Evolutionary conservation across 2,888 invertebrate species (phyloP).

Genomic region (Drosophila anceps): DNA sequence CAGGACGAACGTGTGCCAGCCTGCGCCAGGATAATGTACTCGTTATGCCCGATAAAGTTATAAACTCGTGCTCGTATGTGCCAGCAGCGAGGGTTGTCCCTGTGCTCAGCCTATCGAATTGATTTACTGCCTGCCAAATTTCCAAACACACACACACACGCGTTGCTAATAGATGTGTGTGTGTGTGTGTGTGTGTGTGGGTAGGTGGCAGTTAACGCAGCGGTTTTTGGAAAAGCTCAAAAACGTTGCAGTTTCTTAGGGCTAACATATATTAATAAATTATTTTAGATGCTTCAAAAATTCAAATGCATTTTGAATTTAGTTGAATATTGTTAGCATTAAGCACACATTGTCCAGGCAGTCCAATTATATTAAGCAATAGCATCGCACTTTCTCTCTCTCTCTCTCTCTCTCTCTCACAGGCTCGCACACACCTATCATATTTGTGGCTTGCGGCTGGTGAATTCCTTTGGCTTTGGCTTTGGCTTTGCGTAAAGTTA

Average conservation of each 20-base stretch:
- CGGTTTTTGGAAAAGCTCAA: conserved; percentile 13
- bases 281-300: no score
- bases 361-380: conserved; percentile 3
- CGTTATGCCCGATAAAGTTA: conserved; percentile 84
- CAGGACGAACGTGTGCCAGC: conserved; percentile 65
- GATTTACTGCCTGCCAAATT: conserved; percentile 72
- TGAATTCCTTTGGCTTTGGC: conserved; percentile 66
- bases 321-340: neutral
- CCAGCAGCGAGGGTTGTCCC: conserved; percentile 50
- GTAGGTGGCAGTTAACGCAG: conserved; percentile 7
- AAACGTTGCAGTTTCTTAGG: neutral
- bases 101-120: conserved; percentile 59
- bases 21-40: conserved; percentile 82
- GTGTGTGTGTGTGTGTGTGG: neutral
- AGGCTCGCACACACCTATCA: conserved; percentile 39
- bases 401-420: neutral
- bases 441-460: conserved; percentile 65
- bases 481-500: conserved; percentile 71
- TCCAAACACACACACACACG: conserved; percentile 42
- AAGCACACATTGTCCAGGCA: neutral
- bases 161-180: neutral
- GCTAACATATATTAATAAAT: neutral
- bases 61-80: conserved; percentile 80
- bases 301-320: no score
- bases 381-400: neutral